phyloP scores from a whole-genome alignment of 2,113 vertebrate genomes.

The Percopsis transmontana region DNA sequence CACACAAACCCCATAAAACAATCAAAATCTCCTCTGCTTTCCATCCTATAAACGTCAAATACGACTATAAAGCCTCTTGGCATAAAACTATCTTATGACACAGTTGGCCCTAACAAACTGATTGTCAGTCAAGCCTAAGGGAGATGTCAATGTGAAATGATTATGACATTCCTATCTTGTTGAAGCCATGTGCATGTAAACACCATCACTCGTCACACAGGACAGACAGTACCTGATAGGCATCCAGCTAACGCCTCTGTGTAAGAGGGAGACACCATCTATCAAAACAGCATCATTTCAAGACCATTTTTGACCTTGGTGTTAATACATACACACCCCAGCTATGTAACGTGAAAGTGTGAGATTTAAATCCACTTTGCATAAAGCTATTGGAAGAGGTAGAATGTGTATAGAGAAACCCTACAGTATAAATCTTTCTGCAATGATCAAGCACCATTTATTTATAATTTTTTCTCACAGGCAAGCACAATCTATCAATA shows the following conservation, averaged over 20 bases:
- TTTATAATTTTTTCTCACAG: no score
- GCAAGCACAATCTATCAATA: no score
- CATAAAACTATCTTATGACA: background rate
- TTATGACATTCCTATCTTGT: slow-evolving; percentile 37
- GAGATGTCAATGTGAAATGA: slow-evolving; percentile 40
- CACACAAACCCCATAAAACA: slow-evolving; percentile 3
- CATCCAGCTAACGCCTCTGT: slow-evolving; percentile 16
- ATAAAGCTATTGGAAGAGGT: no score
- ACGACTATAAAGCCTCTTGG: background rate
- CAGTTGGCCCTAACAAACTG: slow-evolving; percentile 21
- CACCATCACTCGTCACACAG: slow-evolving; percentile 40
- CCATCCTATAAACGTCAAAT: background rate
- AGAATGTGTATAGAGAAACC: no score
- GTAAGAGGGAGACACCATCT: slow-evolving; percentile 42
- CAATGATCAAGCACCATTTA: no score
- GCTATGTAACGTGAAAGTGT: slow-evolving; percentile 45
- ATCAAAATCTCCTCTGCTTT: background rate
- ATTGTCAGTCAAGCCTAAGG: slow-evolving; percentile 31
- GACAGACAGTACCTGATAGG: slow-evolving; percentile 22
- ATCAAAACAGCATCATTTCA: slow-evolving; percentile 52
- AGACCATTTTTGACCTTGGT: slow-evolving; percentile 39
- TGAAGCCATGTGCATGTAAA: slow-evolving; percentile 50
- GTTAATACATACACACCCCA: slow-evolving; percentile 50
- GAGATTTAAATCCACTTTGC: slow-evolving; percentile 18
- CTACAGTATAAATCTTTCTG: no score